Percentiles rank a stretch among this genome's conserved stretches.
phyloP scores from a whole-genome alignment of 2,888 invertebrate species.

The Neoascia interrupta region DNA sequence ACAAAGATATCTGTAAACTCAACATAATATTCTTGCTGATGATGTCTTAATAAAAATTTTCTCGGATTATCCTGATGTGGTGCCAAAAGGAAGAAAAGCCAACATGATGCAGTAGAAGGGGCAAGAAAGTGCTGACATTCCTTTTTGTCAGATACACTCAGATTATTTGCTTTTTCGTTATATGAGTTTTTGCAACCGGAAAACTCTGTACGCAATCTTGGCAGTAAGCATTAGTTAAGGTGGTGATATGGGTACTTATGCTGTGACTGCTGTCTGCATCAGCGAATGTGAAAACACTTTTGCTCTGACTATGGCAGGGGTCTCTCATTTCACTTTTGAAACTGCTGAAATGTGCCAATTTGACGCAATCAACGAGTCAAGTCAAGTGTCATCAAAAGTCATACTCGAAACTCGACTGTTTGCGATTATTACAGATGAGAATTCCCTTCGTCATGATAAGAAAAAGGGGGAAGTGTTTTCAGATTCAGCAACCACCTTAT shows the following conservation, averaged over 20 bases:
- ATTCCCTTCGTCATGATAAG: too few relatives aligned
- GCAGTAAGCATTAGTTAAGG: background rate
- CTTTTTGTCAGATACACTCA: too few relatives aligned
- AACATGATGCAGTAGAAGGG: background rate
- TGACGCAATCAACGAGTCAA: conserved; percentile 11
- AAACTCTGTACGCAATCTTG: background rate
- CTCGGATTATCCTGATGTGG: conserved; percentile 27
- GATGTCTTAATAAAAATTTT: conserved; percentile 68
- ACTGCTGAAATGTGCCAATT: conserved; percentile 29
- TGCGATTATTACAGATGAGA: too few relatives aligned
- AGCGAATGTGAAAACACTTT: conserved; percentile 34
- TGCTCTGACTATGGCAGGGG: conserved; percentile 22
- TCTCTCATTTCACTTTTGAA: background rate
- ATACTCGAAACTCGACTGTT: too few relatives aligned
- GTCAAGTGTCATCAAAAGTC: conserved; percentile 18
- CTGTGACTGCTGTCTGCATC: conserved; percentile 4
- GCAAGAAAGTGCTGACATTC: conserved; percentile 44
- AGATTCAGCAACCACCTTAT: too few relatives aligned
- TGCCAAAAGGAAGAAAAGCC: too few relatives aligned
- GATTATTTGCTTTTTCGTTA: too few relatives aligned
- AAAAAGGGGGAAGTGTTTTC: too few relatives aligned
- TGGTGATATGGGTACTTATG: background rate
- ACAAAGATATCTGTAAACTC: conserved; percentile 10
- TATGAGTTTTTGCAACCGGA: background rate
- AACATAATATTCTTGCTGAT: conserved; percentile 38